Conservation (phyloP, 2,797 vertebrate genomes). For the Spinus pinus region DNA sequence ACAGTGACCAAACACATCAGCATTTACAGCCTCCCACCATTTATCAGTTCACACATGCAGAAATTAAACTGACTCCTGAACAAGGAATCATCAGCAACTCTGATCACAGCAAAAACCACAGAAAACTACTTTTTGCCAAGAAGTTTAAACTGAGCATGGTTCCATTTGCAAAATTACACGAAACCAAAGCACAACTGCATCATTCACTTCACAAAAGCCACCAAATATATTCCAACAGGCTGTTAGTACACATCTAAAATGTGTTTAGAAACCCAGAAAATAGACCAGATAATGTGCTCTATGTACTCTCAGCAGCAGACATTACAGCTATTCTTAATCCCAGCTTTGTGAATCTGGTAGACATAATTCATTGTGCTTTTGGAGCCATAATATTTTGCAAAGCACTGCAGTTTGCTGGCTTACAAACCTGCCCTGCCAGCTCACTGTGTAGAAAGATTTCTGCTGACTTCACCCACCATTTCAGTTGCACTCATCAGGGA, state of each 20-base stretch:
- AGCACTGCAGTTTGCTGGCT: constrained; percentile 39
- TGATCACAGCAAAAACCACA: neutral
- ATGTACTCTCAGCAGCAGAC: neutral
- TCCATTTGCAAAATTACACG: neutral
- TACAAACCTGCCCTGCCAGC: neutral
- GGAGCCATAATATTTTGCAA: constrained; percentile 4
- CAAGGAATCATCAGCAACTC: neutral
- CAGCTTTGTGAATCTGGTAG: constrained; percentile 16
- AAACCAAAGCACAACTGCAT: neutral
- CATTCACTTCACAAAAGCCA: neutral
- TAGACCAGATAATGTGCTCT: neutral
- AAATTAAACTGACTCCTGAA: neutral
- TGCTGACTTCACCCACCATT: constrained; percentile 51
- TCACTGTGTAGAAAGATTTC: constrained; percentile 5
- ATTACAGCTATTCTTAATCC: constrained; percentile 17
- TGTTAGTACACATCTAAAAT: neutral
- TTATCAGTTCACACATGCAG: neutral
- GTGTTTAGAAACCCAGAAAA: neutral
- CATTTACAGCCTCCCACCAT: neutral
- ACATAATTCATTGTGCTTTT: neutral
- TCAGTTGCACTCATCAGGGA: constrained; percentile 12
- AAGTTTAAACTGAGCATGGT: neutral
- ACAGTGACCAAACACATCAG: neutral
- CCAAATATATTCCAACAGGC: neutral
- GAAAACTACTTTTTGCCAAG: neutral